Conservation (phyloP, 2,888 invertebrate species). For the Plagodis pulveraria region DNA sequence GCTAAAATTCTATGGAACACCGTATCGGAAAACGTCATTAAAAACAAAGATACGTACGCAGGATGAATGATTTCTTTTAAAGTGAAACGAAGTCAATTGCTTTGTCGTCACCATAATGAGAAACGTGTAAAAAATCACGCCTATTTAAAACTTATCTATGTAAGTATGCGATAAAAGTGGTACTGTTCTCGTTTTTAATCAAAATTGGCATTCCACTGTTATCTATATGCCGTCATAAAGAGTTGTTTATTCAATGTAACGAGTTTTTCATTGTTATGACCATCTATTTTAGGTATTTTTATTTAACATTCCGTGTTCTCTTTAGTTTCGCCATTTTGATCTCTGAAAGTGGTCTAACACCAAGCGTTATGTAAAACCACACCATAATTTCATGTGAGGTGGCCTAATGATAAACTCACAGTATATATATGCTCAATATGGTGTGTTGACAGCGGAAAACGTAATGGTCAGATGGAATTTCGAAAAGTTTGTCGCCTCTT, state of each 20-base stretch:
- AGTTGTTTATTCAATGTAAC: slow-evolving; percentile 61
- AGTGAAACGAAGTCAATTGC: slow-evolving; percentile 33
- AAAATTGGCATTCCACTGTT: slow-evolving; percentile 77
- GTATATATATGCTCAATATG: slow-evolving; percentile 49
- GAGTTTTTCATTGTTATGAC: slow-evolving; percentile 56
- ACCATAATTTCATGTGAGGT: slow-evolving; percentile 41
- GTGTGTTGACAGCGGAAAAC: slow-evolving; percentile 53
- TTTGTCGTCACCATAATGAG: slow-evolving; percentile 50
- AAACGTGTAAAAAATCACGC: slow-evolving; percentile 68
- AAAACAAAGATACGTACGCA: slow-evolving; percentile 23
- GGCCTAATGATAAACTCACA: slow-evolving; percentile 47
- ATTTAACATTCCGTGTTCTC: slow-evolving; percentile 32
- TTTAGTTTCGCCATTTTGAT: slow-evolving; percentile 36
- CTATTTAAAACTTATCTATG: slow-evolving; percentile 70
- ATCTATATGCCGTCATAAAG: slow-evolving; percentile 67
- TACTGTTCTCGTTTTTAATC: slow-evolving; percentile 77
- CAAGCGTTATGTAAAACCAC: slow-evolving; percentile 27
- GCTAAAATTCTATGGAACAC: slow-evolving; percentile 31
- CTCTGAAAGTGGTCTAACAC: slow-evolving; percentile 30
- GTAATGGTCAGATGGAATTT: slow-evolving; percentile 58
- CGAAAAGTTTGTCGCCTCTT: slow-evolving; percentile 55
- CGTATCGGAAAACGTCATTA: slow-evolving; percentile 21
- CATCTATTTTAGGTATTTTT: slow-evolving; percentile 40
- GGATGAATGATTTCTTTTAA: slow-evolving; percentile 28
- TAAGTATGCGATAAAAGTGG: slow-evolving; percentile 70